These are phyloP conservation scores for Trachelus troglodyta DNA, from an alignment of 2,888 invertebrate genomes.

Conservation along the genomic window DNA sequence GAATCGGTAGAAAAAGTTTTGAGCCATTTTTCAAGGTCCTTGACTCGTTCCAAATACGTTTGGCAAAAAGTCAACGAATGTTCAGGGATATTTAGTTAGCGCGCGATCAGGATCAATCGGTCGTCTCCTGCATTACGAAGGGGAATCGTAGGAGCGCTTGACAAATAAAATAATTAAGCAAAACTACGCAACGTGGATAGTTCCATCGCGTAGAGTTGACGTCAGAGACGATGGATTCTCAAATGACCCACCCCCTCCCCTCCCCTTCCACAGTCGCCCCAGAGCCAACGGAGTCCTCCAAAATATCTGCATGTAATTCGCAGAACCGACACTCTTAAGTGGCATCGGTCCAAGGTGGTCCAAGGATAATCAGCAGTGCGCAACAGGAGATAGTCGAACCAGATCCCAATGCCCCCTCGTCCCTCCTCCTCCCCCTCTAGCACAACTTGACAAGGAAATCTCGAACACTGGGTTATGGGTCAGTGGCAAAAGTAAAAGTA, in stretches of 20 bases:
- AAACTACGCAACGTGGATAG: constrained; percentile 36
- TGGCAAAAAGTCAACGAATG: too few relatives aligned
- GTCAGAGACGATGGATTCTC: constrained; percentile 27
- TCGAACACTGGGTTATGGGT: background rate
- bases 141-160: background rate
- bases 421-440: background rate
- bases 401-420: background rate
- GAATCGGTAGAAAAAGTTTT: background rate
- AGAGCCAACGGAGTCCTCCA: background rate
- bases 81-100: too few relatives aligned
- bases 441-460: background rate
- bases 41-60: background rate
- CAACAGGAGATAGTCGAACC: background rate
- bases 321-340: background rate
- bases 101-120: background rate
- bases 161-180: constrained; percentile 33
- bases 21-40: background rate
- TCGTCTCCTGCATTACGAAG: background rate
- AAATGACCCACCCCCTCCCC: constrained; percentile 17
- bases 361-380: background rate
- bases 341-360: background rate
- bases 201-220: constrained; percentile 32
- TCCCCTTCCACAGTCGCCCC: background rate
- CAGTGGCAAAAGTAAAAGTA: constrained; percentile 8
- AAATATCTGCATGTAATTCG: background rate